These are phyloP conservation scores for Pherbina coryleti DNA, from an alignment of 2,888 invertebrate species.

Conservation along the genomic window DNA sequence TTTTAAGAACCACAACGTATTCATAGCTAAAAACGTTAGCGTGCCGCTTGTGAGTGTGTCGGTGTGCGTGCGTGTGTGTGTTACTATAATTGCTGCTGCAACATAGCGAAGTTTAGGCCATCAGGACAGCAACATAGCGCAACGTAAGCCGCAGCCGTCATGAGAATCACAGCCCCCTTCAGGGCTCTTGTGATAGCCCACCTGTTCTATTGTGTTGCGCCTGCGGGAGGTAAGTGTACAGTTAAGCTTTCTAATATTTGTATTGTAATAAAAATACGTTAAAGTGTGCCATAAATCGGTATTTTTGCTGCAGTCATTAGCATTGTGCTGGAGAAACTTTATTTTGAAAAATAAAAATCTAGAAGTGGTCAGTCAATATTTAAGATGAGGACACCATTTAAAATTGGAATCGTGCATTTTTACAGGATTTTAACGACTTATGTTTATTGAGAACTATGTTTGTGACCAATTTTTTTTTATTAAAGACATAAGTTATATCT, in stretches of 20 bases:
- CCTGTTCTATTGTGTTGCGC: constrained; percentile 67
- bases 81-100: constrained; percentile 1
- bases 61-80: constrained; percentile 12
- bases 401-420: too few species aligned
- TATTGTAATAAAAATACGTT: background rate
- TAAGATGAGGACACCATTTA: too few species aligned
- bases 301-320: background rate
- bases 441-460: too few species aligned
- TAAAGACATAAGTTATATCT: too few species aligned
- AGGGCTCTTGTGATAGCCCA: constrained; percentile 68
- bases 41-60: background rate
- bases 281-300: background rate
- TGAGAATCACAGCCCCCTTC: constrained; percentile 67
- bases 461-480: too few species aligned
- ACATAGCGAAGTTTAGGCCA: constrained; percentile 33
- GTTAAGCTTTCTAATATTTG: background rate
- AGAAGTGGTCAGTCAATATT: too few species aligned
- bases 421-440: too few species aligned
- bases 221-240: constrained; percentile 68
- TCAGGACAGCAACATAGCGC: constrained; percentile 25
- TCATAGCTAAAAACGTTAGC: constrained; percentile 18
- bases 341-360: too few species aligned
- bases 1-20: background rate
- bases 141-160: constrained; percentile 55
- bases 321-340: background rate